These are phyloP conservation scores for Lochmaea crataegi DNA, from an alignment of 2,888 invertebrate genomes.

Conservation along the genomic window DNA sequence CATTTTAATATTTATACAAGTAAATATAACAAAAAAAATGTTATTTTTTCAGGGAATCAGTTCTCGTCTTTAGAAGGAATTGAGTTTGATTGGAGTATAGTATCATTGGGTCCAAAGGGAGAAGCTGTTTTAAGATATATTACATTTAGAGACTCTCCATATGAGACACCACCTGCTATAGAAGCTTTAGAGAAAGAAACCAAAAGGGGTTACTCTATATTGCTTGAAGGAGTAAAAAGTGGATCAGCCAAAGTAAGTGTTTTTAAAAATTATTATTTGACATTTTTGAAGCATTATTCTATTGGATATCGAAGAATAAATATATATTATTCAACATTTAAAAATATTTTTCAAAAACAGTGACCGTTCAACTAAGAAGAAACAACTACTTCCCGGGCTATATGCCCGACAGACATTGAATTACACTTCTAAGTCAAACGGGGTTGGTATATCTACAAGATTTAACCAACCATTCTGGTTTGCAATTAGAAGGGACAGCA, in stretches of 20 bases:
- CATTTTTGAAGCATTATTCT: neutral
- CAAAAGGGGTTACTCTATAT: conserved; percentile 81
- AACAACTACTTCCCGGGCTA: too few species aligned
- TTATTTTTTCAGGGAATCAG: conserved; percentile 77
- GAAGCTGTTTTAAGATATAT: conserved; percentile 71
- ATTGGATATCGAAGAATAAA: too few species aligned
- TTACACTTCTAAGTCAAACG: too few species aligned
- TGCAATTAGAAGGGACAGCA: too few species aligned
- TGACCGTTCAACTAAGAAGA: too few species aligned
- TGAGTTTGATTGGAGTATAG: conserved; percentile 85
- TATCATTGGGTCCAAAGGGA: conserved; percentile 66
- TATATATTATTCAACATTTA: too few species aligned
- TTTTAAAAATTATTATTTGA: neutral
- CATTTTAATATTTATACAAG: too few species aligned
- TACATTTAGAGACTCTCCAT: conserved; percentile 83
- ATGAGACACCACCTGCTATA: conserved; percentile 84
- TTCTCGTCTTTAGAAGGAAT: conserved; percentile 94
- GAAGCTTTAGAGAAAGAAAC: conserved; percentile 81
- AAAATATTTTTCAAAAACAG: too few species aligned
- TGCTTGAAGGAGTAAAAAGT: conserved; percentile 89
- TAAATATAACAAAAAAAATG: neutral
- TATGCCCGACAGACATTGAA: too few species aligned
- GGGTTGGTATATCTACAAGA: too few species aligned
- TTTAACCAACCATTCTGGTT: too few species aligned
- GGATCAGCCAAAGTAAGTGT: conserved; percentile 80